A percentile compares a stretch with the other conserved stretches of the same genome.
phyloP scores from a whole-genome alignment of 2,888 invertebrate genomes.

The Hypolimnas misippus region DNA sequence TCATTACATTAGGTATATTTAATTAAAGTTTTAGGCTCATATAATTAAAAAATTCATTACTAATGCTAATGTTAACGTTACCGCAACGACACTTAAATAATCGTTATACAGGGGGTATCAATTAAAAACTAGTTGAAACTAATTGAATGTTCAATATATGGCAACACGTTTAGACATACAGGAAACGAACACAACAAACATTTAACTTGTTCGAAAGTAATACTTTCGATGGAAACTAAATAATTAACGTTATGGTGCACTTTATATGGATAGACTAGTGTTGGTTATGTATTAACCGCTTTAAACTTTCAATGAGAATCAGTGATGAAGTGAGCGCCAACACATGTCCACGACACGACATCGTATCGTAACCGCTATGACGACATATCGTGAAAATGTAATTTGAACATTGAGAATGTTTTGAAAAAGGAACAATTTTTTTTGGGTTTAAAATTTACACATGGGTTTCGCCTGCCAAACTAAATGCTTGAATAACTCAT shows the following conservation, averaged over 20 bases:
- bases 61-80: not conserved
- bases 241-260: constrained; percentile 27
- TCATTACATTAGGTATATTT: not conserved
- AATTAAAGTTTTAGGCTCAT: not conserved
- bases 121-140: constrained; percentile 28
- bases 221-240: constrained; percentile 40
- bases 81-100: not conserved
- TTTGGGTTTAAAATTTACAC: no score
- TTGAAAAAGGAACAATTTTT: no score
- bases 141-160: constrained; percentile 35
- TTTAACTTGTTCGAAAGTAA: constrained; percentile 41
- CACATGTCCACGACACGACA: no score
- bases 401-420: no score
- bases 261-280: constrained; percentile 25
- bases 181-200: constrained; percentile 37
- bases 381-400: no score
- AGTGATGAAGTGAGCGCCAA: no score
- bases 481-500: no score
- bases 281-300: constrained; percentile 7
- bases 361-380: no score
- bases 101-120: constrained; percentile 21
- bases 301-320: constrained; percentile 30
- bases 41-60: not conserved
- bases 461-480: no score
- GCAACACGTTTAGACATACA: constrained; percentile 35